Base-by-base conservation (phyloP, 2,888 invertebrate species). In the Polymixis flavicincta region DNA sequence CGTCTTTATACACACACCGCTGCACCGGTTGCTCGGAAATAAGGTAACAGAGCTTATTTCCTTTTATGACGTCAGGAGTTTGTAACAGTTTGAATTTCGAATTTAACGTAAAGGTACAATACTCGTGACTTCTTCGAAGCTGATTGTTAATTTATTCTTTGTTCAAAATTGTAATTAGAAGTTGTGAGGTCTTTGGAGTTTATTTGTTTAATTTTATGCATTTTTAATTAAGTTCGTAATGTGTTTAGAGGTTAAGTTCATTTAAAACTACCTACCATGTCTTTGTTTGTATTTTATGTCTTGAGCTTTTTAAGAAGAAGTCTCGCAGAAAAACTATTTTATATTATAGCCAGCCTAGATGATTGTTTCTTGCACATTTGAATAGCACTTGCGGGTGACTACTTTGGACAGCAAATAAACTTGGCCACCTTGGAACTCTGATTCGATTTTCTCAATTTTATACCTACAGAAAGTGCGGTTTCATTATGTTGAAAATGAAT, bases 1-100 rank as follows among this genome's bases (percentile, higher is more conserved):
- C 59, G 45, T 65, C 71, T 78, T 71, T 63, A 71, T 68, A 64
- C 28, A 76, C 42, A 71, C 71, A 80, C 61, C 17, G 66, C 11
- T 45, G 42, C 71, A 80, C 64, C 22, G 66, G 61, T 55, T 74
- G 54, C n/a, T 57, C 50, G 57, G 72, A 74, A 76, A 72, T 70
- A 59, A 74, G 25, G 70, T 74, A 84, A 73, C 65, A 50, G 57
- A 65, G 28, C 55, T 71, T 74, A 74, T 64, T 86, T 73, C 55
- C 67, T 63, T 32, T 9, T 59, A 48, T 52, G 60, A 63, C 32
- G 72, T 73, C 57, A 72, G 19, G 22, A 76, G 69, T 66, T 67
- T 64, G 59, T 45, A 54, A 71, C 77, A 25, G 22, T 52, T 72
- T 70, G 28, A 48, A 64, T 69, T 69, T 65, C 14, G 65, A 69